Percentiles rank a stretch among this genome's conserved stretches.
Conservation (phyloP, 2,113 vertebrate species). For the Electrona antarctica region DNA sequence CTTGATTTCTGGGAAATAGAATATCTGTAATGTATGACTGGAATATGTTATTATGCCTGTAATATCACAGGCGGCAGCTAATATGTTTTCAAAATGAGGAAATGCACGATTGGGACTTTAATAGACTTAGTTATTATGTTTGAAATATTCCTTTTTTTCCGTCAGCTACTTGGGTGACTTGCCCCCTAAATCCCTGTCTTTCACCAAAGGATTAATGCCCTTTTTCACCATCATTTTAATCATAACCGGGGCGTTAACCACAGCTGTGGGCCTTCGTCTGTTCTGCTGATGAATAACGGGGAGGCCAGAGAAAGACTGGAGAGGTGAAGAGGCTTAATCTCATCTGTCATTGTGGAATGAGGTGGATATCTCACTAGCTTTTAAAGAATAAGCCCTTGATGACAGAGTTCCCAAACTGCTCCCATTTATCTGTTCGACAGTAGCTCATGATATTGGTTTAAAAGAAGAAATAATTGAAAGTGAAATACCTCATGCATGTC, state of each 20-base stretch:
- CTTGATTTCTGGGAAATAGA: conserved; percentile 28
- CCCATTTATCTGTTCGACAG: conserved; percentile 13
- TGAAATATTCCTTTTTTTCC: conserved; percentile 37
- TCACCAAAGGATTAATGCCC: conserved; percentile 46
- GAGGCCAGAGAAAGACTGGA: conserved; percentile 17
- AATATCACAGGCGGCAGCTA: conserved; percentile 45
- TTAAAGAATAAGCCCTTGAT: conserved; percentile 31
- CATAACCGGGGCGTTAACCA: conserved; percentile 38
- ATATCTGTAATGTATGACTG: conserved; percentile 27
- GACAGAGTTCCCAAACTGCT: conserved; percentile 28
- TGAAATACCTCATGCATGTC: conserved; percentile 83
- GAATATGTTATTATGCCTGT: conserved; percentile 22
- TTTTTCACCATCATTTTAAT: conserved; percentile 47
- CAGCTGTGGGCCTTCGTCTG: conserved; percentile 29
- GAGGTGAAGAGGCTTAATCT: conserved; percentile 41
- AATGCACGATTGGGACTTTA: conserved; percentile 36
- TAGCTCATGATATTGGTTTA: conserved; percentile 17
- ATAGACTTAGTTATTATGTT: neutral
- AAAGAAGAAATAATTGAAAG: conserved; percentile 11
- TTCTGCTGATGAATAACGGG: conserved; percentile 41
- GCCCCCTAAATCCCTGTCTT: conserved; percentile 49
- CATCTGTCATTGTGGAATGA: conserved; percentile 54
- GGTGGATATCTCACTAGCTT: conserved; percentile 27
- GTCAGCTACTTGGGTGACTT: conserved; percentile 51
- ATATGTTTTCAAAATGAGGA: conserved; percentile 39